These are phyloP conservation scores for Microctenopoma steveboyesi DNA, from an alignment of 2,797 vertebrate genomes.

Conservation along the genomic window DNA sequence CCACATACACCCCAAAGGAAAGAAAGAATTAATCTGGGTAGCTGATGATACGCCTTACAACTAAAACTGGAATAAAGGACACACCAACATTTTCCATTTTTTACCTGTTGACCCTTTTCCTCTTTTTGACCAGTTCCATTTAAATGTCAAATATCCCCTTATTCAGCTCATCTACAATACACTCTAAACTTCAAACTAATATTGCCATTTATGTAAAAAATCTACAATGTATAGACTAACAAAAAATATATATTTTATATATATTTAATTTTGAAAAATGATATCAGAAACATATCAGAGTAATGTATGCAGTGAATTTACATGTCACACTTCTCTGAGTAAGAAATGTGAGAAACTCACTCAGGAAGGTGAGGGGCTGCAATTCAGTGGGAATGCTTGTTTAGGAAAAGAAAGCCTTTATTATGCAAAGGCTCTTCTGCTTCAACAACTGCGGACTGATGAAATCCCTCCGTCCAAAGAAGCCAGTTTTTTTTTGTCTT, in stretches of 20 bases:
- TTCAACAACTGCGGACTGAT: constrained; percentile 59
- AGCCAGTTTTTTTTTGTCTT: constrained; percentile 55
- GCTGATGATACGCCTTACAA: constrained; percentile 68
- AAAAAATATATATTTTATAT: constrained; percentile 89
- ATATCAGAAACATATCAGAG: constrained; percentile 76
- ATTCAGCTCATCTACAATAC: constrained; percentile 84
- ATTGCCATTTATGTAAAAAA: constrained; percentile 88
- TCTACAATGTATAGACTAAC: constrained; percentile 92
- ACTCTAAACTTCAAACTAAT: constrained; percentile 88
- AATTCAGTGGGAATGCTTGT: constrained; percentile 80
- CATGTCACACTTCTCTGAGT: constrained; percentile 72
- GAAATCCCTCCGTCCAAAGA: constrained; percentile 57
- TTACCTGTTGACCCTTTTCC: constrained; percentile 60
- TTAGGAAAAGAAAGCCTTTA: constrained; percentile 74
- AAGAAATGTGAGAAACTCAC: constrained; percentile 68
- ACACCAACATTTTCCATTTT: constrained; percentile 62
- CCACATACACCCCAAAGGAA: constrained; percentile 73
- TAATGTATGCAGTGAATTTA: constrained; percentile 84
- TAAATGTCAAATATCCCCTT: constrained; percentile 79
- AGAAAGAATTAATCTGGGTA: constrained; percentile 71
- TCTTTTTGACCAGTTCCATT: constrained; percentile 71
- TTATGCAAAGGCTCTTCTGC: constrained; percentile 68
- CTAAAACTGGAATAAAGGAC: constrained; percentile 74
- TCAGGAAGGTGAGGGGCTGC: constrained; percentile 72
- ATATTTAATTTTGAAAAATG: constrained; percentile 88